Percentiles rank a stretch among this genome's conserved stretches.
These are phyloP conservation scores for Subacronicta megacephala DNA, from an alignment of 2,888 invertebrate genomes.

Conservation along the genomic window DNA sequence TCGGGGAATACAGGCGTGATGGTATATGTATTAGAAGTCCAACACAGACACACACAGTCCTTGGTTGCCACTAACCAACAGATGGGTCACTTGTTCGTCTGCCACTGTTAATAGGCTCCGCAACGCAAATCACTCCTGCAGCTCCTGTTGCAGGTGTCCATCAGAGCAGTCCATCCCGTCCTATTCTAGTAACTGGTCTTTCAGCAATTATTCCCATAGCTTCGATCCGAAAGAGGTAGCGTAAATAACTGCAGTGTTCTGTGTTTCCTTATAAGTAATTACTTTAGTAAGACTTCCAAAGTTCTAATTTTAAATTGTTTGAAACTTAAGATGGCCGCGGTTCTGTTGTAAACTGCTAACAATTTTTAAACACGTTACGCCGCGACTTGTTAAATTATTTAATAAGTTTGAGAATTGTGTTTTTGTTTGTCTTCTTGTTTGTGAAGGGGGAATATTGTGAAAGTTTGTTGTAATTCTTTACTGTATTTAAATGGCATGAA, in stretches of 20 bases:
- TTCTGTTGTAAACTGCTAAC: conserved; percentile 13
- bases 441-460: conserved; percentile 8
- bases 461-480: conserved; percentile 12
- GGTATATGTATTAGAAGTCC: too few species aligned
- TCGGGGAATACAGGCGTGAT: too few species aligned
- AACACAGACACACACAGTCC: too few species aligned
- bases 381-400: conserved; percentile 27
- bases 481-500: too few species aligned
- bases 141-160: too few species aligned
- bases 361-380: conserved; percentile 21
- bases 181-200: too few species aligned
- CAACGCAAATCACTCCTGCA: too few species aligned
- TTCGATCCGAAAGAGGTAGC: neutral
- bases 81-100: too few species aligned
- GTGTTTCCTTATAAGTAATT: conserved; percentile 20
- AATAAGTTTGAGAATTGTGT: conserved; percentile 25
- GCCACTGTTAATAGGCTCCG: too few species aligned
- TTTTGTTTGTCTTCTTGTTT: conserved; percentile 19
- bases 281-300: conserved; percentile 16
- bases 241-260: conserved; percentile 15
- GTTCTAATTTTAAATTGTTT: conserved; percentile 35
- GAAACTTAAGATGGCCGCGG: conserved; percentile 20
- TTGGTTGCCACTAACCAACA: too few species aligned
- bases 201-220: too few species aligned
- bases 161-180: too few species aligned